Evolutionary conservation across 2,113 vertebrate species (phyloP), one percentile per base, ranked within the genome.

Genomic region (Alouatta palliata): DNA sequence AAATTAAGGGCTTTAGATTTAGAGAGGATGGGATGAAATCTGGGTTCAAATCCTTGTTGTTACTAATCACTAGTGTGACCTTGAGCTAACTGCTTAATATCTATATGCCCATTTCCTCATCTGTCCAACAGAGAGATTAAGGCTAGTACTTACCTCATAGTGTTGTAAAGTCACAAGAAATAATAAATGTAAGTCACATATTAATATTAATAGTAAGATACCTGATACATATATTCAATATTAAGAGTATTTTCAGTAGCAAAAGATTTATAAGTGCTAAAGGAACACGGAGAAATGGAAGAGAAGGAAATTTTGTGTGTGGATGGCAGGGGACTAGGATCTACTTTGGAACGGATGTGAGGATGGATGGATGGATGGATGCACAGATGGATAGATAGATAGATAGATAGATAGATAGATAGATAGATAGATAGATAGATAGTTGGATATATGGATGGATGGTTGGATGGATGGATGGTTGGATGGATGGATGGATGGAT

Each of bases 91-190:
- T 58, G 71, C 47, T 40, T 80, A 71, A 43, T 43, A 73, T 73
- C 40, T 89, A 2, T 27, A 2, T 49, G 49, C 23, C n/a, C 45
- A 30, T 76, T 70, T 95, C 61, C n/a, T 84, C 35, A 30, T 70
- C 56, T 81, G 37, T 94, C 43, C 49, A 85, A 2, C 71, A 80
- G 21, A 80, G 43, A 76, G 25, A 76, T 95, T 90, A 90, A 90
- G 70, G 23, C 27, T 32, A 94, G 20, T 73, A 56, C 23, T 91
- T 88, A 49, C 14, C 8, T 86, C 86, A 77, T 70, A 49, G 30
- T 58, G 35, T 58, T 96, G 17, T 82, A 96, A 88, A 91, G 37
- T 95, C 58, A 79, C 5, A 71, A 45, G 58, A 91, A 43, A 85
- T 91, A 85, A 56, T 77, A 54, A 68, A 90, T 47, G 16, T 64